Evolutionary conservation across 2,797 vertebrate genomes (phyloP).

Genomic region (Hybognathus amarus): DNA sequence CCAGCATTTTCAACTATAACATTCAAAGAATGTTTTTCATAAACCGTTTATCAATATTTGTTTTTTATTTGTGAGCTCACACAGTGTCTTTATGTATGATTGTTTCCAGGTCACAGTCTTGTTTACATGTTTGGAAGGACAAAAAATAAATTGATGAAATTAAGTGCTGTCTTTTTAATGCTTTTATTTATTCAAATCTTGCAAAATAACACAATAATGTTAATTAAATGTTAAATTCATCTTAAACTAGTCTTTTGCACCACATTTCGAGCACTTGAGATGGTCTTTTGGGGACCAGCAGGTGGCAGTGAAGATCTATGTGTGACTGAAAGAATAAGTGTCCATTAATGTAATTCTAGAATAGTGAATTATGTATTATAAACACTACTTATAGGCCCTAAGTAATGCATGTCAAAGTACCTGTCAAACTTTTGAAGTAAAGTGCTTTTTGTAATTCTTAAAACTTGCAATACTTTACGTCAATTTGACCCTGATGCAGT

Average conservation of each 20-base stretch:
- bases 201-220: neutral
- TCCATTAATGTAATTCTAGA: neutral
- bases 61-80: slow-evolving; percentile 74
- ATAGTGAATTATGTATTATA: slow-evolving; percentile 6
- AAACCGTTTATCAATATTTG: slow-evolving; percentile 59
- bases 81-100: slow-evolving; percentile 75
- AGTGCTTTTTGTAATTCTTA: slow-evolving; percentile 3
- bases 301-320: slow-evolving; percentile 66
- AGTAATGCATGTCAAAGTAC: neutral
- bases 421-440: neutral
- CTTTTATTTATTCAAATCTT: neutral
- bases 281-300: slow-evolving; percentile 57
- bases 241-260: neutral
- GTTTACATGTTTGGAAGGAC: slow-evolving; percentile 77
- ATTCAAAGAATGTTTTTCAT: slow-evolving; percentile 66
- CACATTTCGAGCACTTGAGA: neutral
- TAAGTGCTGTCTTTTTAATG: slow-evolving; percentile 41
- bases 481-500: neutral
- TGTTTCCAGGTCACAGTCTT: slow-evolving; percentile 79
- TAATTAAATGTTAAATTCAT: neutral
- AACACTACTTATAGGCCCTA: neutral
- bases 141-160: slow-evolving; percentile 74
- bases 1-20: slow-evolving; percentile 74
- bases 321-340: neutral
- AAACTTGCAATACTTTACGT: neutral